phyloP scores from a whole-genome alignment of 2,797 vertebrate genomes.

The Hozukius guyotensis region DNA sequence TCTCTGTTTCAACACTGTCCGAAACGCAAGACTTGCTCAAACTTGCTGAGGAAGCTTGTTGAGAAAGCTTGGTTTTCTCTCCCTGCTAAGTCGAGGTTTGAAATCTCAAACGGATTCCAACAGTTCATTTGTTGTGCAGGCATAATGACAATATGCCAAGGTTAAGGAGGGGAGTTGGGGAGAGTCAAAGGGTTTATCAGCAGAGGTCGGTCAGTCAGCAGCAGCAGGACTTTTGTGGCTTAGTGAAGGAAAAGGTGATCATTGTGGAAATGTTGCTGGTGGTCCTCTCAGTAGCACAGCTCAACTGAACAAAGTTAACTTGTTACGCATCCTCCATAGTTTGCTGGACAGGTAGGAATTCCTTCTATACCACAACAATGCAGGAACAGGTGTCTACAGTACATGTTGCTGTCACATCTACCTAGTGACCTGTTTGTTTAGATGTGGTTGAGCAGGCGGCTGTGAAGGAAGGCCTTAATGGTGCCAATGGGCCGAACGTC shows the following conservation, averaged over 20 bases:
- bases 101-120: slow-evolving; percentile 71
- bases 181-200: slow-evolving; percentile 65
- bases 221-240: slow-evolving; percentile 86
- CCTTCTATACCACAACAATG: background rate
- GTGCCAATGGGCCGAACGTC: slow-evolving; percentile 90
- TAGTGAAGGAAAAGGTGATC: slow-evolving; percentile 89
- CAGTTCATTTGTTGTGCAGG: slow-evolving; percentile 76
- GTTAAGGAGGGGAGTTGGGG: slow-evolving; percentile 20
- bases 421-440: slow-evolving; percentile 63
- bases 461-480: slow-evolving; percentile 92
- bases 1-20: slow-evolving; percentile 89
- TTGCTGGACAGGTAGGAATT: slow-evolving; percentile 1
- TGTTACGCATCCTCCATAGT: background rate
- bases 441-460: slow-evolving; percentile 90
- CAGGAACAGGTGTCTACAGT: background rate
- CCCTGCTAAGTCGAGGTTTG: slow-evolving; percentile 84
- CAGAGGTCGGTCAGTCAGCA: slow-evolving; percentile 83
- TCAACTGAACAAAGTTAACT: slow-evolving; percentile 22
- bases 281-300: slow-evolving; percentile 36
- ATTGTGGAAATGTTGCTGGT: slow-evolving; percentile 54
- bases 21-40: slow-evolving; percentile 67
- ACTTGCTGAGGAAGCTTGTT: slow-evolving; percentile 68
- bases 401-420: background rate
- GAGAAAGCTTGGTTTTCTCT: slow-evolving; percentile 82
- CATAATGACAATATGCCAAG: slow-evolving; percentile 71